Base-by-base conservation (phyloP, 2,797 vertebrate genomes). In the Sebastes reedi region DNA sequence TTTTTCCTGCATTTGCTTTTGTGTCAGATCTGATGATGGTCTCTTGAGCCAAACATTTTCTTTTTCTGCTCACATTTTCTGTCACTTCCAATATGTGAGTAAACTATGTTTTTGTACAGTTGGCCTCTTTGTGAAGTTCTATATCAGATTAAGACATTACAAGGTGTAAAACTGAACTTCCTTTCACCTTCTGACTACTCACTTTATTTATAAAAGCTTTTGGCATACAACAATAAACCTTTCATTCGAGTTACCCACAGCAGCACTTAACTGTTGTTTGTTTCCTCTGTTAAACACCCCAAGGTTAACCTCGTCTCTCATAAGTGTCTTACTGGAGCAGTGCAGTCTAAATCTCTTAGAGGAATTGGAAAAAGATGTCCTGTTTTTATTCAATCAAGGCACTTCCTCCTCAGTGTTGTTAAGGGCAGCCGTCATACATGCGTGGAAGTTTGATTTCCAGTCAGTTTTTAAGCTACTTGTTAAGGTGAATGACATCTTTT, bases 401-500 rank as follows among this genome's bases (percentile, higher is more conserved):
- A 7, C 16, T 9, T 32, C 8, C 25, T 56, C n/a, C 25, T 81
- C 50, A 12, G 8, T 25, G 52, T 18, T 50, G 25, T 22, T 25
- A 30, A 13, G 22, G 5, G 54, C 34, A 18, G 29, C 67, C 2
- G 3, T 70, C 59, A 30, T 9, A 34, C 55, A 18, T 13, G 20
- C 11, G 8, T 46, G 22, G 20, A 70, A 12, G n/a, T 65, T 36
- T 52, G 39, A 70, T 65, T 65, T 77, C 27, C 20, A n/a, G 54
- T 54, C n/a, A 13, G 20, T 58, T 67, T 50, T 50, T 27, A 25
- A 25, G 29, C 42, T 5, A n/a, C 64, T 22, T 69, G 24, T 84
- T 84, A 46, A 52, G 71, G 75, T 59, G 70, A 70, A 68, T 67
- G 24, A 42, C 34, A 42, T 64, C 52, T 60, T 59, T 73, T 62